Evolutionary conservation across 1,140 invertebrate genomes (phyloP), one percentile per base, ranked within the genome.

Genomic region (Psilanteris sp.): DNA sequence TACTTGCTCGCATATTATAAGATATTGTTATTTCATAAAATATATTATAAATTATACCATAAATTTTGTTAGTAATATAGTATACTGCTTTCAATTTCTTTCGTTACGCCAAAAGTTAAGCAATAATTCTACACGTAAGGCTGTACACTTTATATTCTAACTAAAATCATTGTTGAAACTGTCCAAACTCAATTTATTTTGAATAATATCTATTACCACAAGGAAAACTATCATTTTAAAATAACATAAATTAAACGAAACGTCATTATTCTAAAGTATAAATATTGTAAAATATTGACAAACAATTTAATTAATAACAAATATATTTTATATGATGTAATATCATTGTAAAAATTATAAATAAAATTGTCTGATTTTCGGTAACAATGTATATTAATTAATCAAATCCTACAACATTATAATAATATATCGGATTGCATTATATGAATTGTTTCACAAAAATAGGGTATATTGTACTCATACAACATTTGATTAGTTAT

Each of bases 281-380:
- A 16, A 18, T 31, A 18, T 26, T 8, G 22, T 18, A 29, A 18
- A 36, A 24, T 22, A 26, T 32, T 18, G 14, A 13, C 18, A 20
- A 20, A 20, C 5, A 20, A 20, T 9, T 20, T 29, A 14, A 43
- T 20, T 14, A 32, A 59, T 59, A 59, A 39, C 41, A 61, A 61
- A 46, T 34, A 59, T 43, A 59, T 44, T 41, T 16, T 3, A 20
- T 1, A 37, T 11, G 20, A 37, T 32, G 31, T 37, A 39, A 50
- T 62, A 50, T 50, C 22, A 4, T 46, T 14, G 57, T 39, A 61
- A 61, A 61, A 48, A 43, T 62, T 50, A 44, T 9, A 64, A 64
- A 64, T 64, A 64, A 64, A 64, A 52, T 39, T 31, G 50, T 9
- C 9, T 27, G 13, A 62, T 37, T 24, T 37, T 64, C 20, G 8